phyloP scores from a whole-genome alignment of 1,140 invertebrate species.

The Oppia nitens region DNA sequence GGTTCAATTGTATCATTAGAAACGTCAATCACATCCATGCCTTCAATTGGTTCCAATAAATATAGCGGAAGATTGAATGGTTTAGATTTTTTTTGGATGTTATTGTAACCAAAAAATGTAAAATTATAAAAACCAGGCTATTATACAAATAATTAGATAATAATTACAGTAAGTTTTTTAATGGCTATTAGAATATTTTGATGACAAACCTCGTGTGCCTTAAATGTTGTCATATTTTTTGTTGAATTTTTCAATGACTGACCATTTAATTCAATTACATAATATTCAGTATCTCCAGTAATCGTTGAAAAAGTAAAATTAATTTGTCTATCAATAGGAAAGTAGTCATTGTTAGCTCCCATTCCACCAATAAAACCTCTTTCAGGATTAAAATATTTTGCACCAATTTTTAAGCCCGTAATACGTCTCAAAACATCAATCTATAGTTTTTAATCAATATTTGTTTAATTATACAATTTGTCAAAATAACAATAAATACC shows the following conservation, averaged over 20 bases:
- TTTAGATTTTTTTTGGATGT: slow-evolving; percentile 22
- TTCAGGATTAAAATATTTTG: background rate
- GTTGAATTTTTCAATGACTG: slow-evolving; percentile 18
- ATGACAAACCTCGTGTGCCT: background rate
- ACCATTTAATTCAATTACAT: slow-evolving; percentile 21
- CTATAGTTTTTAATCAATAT: background rate
- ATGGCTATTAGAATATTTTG: background rate
- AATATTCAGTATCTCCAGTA: slow-evolving; percentile 21
- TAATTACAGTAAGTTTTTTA: slow-evolving; percentile 6
- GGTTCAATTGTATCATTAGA: slow-evolving; percentile 19
- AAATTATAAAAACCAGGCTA: slow-evolving; percentile 23
- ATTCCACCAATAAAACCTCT: background rate
- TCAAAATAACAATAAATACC: slow-evolving; percentile 16
- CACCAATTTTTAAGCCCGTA: background rate
- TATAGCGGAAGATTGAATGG: slow-evolving; percentile 18
- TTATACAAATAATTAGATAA: slow-evolving; percentile 3
- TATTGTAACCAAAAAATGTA: slow-evolving; percentile 23
- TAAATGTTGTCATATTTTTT: slow-evolving; percentile 9
- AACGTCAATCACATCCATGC: slow-evolving; percentile 19
- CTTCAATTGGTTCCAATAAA: slow-evolving; percentile 22
- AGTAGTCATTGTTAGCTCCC: background rate
- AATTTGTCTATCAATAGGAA: slow-evolving; percentile 1
- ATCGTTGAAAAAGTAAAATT: slow-evolving; percentile 6
- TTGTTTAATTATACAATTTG: slow-evolving; percentile 2
- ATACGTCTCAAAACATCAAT: slow-evolving; percentile 6